phyloP scores from a whole-genome alignment of 2,113 vertebrate species.

The Caloenas nicobarica region DNA sequence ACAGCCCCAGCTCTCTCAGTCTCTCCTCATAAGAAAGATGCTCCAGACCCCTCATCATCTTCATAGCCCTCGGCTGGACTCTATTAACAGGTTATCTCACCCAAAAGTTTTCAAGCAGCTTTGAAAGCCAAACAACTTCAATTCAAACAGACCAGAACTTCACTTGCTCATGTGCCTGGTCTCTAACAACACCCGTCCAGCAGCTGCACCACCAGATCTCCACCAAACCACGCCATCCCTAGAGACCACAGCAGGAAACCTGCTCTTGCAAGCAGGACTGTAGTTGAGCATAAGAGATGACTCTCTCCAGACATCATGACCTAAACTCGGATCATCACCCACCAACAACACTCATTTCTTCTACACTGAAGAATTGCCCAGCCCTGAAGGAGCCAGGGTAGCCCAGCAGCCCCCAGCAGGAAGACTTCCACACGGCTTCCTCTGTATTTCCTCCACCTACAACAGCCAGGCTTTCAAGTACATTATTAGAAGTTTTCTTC shows the following conservation, averaged over 20 bases:
- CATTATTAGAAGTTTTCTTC: not conserved
- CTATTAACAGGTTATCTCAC: not conserved
- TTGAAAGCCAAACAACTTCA: not conserved
- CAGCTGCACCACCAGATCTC: too few relatives aligned
- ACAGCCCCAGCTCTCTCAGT: too few relatives aligned
- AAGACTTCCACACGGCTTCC: not conserved
- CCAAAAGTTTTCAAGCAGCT: not conserved
- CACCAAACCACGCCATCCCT: not conserved
- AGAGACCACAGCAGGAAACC: not conserved
- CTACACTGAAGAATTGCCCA: not conserved
- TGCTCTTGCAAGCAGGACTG: rapidly evolving
- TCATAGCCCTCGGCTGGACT: too few relatives aligned
- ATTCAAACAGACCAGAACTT: not conserved
- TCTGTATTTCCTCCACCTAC: not conserved
- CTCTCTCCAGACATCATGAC: not conserved
- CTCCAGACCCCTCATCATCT: too few relatives aligned
- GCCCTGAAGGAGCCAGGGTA: not conserved
- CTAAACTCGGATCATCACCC: not conserved
- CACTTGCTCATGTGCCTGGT: not conserved
- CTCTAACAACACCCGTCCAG: not conserved
- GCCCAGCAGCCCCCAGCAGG: not conserved
- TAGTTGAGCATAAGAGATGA: not conserved
- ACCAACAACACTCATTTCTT: not conserved
- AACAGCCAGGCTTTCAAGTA: not conserved
- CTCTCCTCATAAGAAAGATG: too few relatives aligned